Evolutionary conservation across 2,888 invertebrate genomes (phyloP), one percentile per base, ranked within the genome.

Genomic region (Unio delphinus): DNA sequence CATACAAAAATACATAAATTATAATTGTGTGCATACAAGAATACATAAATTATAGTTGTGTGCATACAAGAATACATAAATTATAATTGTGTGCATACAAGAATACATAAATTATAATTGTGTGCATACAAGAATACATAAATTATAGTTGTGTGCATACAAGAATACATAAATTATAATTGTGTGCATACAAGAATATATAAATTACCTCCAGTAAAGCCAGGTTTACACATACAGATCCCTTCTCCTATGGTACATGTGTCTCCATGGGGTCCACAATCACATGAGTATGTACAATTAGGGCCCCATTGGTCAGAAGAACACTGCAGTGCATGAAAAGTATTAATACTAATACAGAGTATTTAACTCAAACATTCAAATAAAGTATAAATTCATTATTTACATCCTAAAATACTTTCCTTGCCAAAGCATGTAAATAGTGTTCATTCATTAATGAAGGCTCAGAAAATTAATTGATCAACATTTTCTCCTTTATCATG

Each of bases 161-260:
- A 45, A 20, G n/a, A 18, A 23, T 18, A 45, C 0, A 54, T 30
- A 59, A 20, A 67, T 62, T 73, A 45, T 45, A 15, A 3, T 4
- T 45, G 3, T 45, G 11, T 45, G 45, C 45, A 45, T 45, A 15
- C 15, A 45, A 20, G n/a, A 18, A 23, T 18, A 45, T 3, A 54
- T 30, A 59, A 20, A 67, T 62, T 73, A 83, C 87, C 86, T 73
- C 82, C 77, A 66, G 72, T 68, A 64, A 81, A 87, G 26, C 87
- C 87, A 5, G 86, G 80, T 57, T 76, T 75, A 78, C 87, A 87
- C 34, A 66, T 69, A 75, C 87, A 79, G 55, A 75, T 55, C 66
- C 83, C 84, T 71, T 84, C 80, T 7, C 54, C 69, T 1, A 68
- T 58, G 61, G 77, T 75, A 71, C 85, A 85, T 17, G 81, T 80